phyloP scores from a whole-genome alignment of 2,797 vertebrate genomes.

The Astyanax mexicanus region DNA sequence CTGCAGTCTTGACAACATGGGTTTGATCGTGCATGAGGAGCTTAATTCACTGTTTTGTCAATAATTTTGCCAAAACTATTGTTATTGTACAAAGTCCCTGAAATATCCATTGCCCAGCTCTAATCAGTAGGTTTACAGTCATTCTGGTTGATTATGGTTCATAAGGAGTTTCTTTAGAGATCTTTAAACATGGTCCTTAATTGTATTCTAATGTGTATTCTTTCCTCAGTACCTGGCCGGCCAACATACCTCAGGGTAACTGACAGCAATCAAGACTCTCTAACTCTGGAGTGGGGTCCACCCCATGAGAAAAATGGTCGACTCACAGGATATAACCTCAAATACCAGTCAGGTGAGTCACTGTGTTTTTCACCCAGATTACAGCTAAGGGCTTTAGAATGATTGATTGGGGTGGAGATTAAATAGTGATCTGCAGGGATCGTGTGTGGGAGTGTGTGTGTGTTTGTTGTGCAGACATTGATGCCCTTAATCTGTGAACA shows the following conservation, averaged over 20 bases:
- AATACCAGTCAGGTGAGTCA: constrained; percentile 93
- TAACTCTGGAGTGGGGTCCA: constrained; percentile 92
- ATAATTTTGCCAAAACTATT: too few species aligned
- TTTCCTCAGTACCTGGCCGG: constrained; percentile 85
- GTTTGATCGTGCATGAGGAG: too few species aligned
- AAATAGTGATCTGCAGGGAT: background rate
- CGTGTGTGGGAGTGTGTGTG: background rate
- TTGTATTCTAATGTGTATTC: background rate
- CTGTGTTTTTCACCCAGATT: background rate
- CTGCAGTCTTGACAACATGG: too few species aligned
- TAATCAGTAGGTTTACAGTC: too few species aligned
- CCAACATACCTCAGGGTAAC: constrained; percentile 85
- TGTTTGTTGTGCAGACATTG: background rate
- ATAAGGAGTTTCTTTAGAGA: background rate
- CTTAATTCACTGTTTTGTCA: too few species aligned
- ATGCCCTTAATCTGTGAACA: background rate
- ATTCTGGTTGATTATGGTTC: background rate
- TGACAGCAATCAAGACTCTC: constrained; percentile 85
- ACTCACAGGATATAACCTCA: constrained; percentile 90
- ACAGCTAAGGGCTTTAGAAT: background rate
- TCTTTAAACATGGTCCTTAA: background rate
- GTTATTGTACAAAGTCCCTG: too few species aligned
- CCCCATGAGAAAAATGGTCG: constrained; percentile 89
- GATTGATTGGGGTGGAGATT: background rate
- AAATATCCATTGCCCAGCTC: too few species aligned